Base-by-base conservation (phyloP, 2,888 invertebrate species). In the Polyommatus iphigenia region DNA sequence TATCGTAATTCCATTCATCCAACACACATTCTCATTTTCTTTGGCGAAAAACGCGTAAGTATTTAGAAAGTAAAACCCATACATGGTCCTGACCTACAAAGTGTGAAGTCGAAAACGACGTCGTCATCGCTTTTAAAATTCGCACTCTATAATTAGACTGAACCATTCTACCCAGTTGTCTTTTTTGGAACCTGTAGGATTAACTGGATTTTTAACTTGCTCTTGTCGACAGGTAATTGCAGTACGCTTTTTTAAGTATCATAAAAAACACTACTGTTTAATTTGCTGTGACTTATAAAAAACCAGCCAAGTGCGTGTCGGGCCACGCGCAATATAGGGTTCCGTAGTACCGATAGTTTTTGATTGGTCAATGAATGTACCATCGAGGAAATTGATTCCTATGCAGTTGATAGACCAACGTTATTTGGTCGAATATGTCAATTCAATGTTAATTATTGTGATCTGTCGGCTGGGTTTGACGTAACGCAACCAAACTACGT, bases 21-120 rank as follows among this genome's bases (percentile, higher is more conserved):
- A 62, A 62, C 18, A 67, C 15, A 67, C 67, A 67, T 67, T 67
- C 67, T 67, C 67, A 67, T 67, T 67, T 67, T 67, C 67, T 67
- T 67, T 32, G 29, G 67, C 67, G 67, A 67, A 67, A 67, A 67
- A 67, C 67, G 29, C 29, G 67, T 67, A 67, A 29, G 67, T 15
- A 67, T 67, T 67, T 67, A 67, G 67, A 67, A 67, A 67, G 67
- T 67, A 67, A 67, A 67, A 67, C 67, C 67, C 67, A 67, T 67
- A 67, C 67, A 67, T 67, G 67, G 67, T 67, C 67, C 67, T 67
- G 67, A 67, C 67, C 67, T 67, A 67, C 67, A 67, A 67, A 67
- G 15, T 15, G 6, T 24, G 20, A 59, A 13, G 62, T 67, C 29
- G 5, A 67, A 67, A 67, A 67, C 67, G 67, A 32, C 29, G 6